A percentile compares a stretch with the other conserved stretches of the same genome.
Evolutionary conservation across 2,113 vertebrate genomes (phyloP).

Genomic region (human (Homo sapiens)): DNA sequence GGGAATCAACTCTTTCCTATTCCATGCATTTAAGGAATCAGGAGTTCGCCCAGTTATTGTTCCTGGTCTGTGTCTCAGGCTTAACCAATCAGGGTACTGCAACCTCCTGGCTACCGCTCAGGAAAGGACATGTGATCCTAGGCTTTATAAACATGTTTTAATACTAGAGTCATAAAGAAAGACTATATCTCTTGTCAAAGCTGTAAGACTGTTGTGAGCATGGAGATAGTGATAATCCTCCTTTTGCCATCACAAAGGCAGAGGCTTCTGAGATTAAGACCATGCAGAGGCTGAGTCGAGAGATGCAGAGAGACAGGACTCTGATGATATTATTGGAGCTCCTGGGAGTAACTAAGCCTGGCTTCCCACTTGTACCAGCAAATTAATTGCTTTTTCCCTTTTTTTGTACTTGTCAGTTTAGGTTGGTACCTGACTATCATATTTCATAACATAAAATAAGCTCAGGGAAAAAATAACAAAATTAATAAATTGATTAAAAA

Average conservation of each 20-base stretch:
- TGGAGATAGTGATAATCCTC: background rate
- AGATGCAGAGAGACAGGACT: background rate
- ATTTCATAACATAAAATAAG: conserved; percentile 5
- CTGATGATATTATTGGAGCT: background rate
- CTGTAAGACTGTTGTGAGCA: background rate
- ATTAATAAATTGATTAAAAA: conserved; percentile 29
- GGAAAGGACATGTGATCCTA: background rate
- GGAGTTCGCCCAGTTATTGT: background rate
- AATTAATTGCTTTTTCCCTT: background rate
- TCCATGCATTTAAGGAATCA: background rate
- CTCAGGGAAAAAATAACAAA: background rate
- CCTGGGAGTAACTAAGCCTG: background rate
- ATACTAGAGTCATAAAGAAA: background rate
- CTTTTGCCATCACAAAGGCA: background rate
- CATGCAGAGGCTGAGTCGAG: background rate
- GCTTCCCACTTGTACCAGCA: background rate
- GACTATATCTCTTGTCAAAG: background rate
- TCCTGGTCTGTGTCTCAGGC: background rate
- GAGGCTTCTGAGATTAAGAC: background rate
- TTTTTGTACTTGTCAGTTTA: background rate
- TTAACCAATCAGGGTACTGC: background rate
- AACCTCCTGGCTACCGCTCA: background rate
- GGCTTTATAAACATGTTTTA: background rate
- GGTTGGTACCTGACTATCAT: background rate
- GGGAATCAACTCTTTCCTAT: background rate